These are phyloP conservation scores for Nannoperca australis DNA, from an alignment of 2,797 vertebrate genomes.

Conservation along the genomic window DNA sequence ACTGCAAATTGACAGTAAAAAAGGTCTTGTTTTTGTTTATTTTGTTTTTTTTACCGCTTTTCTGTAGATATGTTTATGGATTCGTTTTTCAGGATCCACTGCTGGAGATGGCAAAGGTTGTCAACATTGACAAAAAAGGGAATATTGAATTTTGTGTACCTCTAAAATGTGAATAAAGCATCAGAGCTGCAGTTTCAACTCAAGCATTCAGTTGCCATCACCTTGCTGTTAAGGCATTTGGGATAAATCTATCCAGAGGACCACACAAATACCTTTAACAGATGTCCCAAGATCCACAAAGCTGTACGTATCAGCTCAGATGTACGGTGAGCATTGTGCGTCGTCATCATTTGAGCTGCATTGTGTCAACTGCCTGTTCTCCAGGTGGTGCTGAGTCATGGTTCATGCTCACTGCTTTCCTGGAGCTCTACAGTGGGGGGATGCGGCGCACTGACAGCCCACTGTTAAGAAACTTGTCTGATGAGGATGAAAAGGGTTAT, in stretches of 20 bases:
- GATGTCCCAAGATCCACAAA: constrained; percentile 45
- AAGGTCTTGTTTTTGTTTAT: not conserved
- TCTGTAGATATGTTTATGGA: constrained; percentile 7
- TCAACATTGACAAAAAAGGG: constrained; percentile 7
- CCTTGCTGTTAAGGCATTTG: constrained; percentile 35
- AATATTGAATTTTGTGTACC: constrained; percentile 23
- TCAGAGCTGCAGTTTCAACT: constrained; percentile 38
- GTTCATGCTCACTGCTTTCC: constrained; percentile 50
- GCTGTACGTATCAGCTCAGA: constrained; percentile 45
- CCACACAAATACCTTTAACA: constrained; percentile 42
- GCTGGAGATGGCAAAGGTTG: constrained; percentile 32
- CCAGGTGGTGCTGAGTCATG: constrained; percentile 71
- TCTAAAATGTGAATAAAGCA: constrained; percentile 39
- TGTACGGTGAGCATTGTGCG: constrained; percentile 35
- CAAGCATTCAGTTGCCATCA: constrained; percentile 29
- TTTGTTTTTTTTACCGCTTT: constrained; percentile 6
- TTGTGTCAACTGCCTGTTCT: constrained; percentile 51
- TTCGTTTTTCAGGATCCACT: constrained; percentile 23
- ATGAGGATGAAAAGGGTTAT: constrained; percentile 50
- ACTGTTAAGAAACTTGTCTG: constrained; percentile 51
- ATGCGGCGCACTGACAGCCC: constrained; percentile 38
- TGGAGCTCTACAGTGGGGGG: constrained; percentile 1
- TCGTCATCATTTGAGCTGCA: constrained; percentile 57
- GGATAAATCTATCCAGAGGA: constrained; percentile 50
- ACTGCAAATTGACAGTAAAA: constrained; percentile 14